phyloP scores from a whole-genome alignment of 2,888 invertebrate species.

The Drosophila nigricruria region DNA sequence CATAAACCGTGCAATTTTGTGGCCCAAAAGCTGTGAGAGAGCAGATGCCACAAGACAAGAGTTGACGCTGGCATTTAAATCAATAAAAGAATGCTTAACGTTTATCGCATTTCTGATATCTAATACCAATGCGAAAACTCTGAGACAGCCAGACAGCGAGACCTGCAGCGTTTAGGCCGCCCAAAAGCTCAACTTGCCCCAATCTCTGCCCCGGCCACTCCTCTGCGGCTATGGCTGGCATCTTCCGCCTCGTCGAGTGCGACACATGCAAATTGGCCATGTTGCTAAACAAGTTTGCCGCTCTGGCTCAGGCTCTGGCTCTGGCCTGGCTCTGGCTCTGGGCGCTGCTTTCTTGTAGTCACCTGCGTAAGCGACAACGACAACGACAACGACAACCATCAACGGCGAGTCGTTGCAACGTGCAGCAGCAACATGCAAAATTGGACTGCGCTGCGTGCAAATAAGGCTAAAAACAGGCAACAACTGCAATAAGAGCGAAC shows the following conservation, averaged over 20 bases:
- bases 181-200: constrained; percentile 13
- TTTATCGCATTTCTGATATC: constrained; percentile 77
- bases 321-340: constrained; percentile 43
- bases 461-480: constrained; percentile 69
- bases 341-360: constrained; percentile 73
- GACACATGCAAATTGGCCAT: constrained; percentile 81
- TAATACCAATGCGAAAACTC: constrained; percentile 58
- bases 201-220: neutral
- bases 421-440: constrained; percentile 67
- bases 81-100: constrained; percentile 69
- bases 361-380: constrained; percentile 80
- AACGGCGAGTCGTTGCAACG: constrained; percentile 33
- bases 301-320: constrained; percentile 29
- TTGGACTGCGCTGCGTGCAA: constrained; percentile 80
- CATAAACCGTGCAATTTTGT: constrained; percentile 61
- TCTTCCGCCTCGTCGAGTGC: constrained; percentile 65
- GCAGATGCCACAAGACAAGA: constrained; percentile 14
- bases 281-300: constrained; percentile 79
- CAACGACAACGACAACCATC: constrained; percentile 50
- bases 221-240: constrained; percentile 2
- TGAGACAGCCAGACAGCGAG: neutral
- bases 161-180: constrained; percentile 25
- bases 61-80: constrained; percentile 70
- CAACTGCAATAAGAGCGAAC: constrained; percentile 34
- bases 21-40: constrained; percentile 38